These are phyloP conservation scores for Danio aesculapii DNA, from an alignment of 2,797 vertebrate genomes.

Conservation along the genomic window DNA sequence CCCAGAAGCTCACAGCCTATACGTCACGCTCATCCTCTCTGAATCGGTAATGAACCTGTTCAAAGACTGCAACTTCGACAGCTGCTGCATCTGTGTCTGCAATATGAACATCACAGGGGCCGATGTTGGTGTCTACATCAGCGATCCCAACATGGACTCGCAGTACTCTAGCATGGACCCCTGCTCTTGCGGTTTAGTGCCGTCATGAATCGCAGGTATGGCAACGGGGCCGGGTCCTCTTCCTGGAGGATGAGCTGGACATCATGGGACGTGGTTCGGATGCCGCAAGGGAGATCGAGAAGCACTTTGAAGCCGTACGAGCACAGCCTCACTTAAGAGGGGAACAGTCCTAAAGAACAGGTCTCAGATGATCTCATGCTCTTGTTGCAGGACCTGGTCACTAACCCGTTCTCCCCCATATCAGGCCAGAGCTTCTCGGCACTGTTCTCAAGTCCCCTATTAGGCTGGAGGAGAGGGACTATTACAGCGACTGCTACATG, in stretches of 20 bases:
- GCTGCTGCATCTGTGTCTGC: constrained; percentile 98
- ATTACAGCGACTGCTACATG: constrained; percentile 95
- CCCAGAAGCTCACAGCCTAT: constrained; percentile 98
- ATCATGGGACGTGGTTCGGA: constrained; percentile 94
- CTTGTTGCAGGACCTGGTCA: constrained; percentile 95
- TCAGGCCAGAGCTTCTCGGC: constrained; percentile 83
- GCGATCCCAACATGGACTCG: constrained; percentile 90
- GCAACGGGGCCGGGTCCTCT: constrained; percentile 95
- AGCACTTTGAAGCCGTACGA: constrained; percentile 92
- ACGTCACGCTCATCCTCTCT: constrained; percentile 97
- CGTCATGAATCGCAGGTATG: constrained; percentile 95
- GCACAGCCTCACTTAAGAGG: constrained; percentile 82
- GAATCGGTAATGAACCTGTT: constrained; percentile 99
- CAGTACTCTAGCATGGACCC: constrained; percentile 79
- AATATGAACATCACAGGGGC: constrained; percentile 99
- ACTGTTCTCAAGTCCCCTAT: constrained; percentile 60
- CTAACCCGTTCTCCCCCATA: constrained; percentile 96
- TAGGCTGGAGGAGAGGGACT: constrained; percentile 93
- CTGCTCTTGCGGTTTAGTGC: constrained; percentile 97
- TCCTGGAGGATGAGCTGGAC: constrained; percentile 97
- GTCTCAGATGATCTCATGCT: constrained; percentile 92
- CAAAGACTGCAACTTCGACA: constrained; percentile 99
- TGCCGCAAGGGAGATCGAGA: constrained; percentile 91
- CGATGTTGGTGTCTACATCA: constrained; percentile 96
- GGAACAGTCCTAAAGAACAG: constrained; percentile 77